phyloP scores from a whole-genome alignment of 2,113 vertebrate genomes.

The Bubalus kerabau region DNA sequence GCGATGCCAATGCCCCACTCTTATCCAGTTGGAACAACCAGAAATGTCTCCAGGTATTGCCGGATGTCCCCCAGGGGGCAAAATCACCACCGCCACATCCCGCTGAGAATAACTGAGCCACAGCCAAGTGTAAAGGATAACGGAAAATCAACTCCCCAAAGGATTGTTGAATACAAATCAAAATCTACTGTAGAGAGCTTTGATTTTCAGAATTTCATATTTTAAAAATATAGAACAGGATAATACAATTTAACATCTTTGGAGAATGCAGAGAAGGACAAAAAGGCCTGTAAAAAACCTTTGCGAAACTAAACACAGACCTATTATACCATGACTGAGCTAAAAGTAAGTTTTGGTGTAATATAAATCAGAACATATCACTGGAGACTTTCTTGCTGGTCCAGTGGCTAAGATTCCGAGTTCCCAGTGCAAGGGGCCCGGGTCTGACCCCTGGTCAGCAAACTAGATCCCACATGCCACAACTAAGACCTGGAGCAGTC shows the following conservation, averaged over 20 bases:
- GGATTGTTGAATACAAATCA: neutral
- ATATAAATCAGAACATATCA: neutral
- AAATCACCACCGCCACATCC: neutral
- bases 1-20: neutral
- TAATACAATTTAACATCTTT: neutral
- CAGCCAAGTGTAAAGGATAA: neutral
- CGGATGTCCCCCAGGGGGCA: neutral
- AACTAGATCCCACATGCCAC: neutral
- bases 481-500: neutral
- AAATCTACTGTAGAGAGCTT: neutral
- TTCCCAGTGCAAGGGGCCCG: neutral
- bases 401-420: neutral
- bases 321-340: neutral
- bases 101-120: neutral
- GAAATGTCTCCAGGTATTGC: neutral
- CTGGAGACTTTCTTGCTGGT: neutral
- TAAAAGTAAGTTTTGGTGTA: neutral
- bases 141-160: neutral
- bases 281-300: neutral
- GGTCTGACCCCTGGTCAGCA: neutral
- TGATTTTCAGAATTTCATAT: conserved; percentile 18
- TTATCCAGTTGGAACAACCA: neutral
- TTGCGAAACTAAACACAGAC: neutral
- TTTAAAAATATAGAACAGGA: conserved; percentile 8
- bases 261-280: neutral